Conservation (phyloP, 92 coral and sea anemone genomes). For the Palythoa grandiflora region DNA sequence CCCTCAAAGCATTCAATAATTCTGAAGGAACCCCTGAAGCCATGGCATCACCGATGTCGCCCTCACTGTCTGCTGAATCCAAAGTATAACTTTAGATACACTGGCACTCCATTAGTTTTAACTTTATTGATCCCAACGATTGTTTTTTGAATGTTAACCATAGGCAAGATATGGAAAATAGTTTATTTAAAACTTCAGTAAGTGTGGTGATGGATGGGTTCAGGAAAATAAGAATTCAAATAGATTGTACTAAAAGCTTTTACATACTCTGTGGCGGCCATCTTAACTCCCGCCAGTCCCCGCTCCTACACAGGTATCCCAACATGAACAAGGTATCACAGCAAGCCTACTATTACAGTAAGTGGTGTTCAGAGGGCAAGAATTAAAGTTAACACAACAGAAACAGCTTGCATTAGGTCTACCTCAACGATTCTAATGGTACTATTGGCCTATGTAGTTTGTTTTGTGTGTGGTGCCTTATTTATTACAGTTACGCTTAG, state of each 20-base stretch:
- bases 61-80: not conserved
- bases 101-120: not conserved
- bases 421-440: not conserved
- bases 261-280: no score
- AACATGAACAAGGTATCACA: no score
- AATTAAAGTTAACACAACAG: not conserved
- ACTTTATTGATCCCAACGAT: not conserved
- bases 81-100: not conserved
- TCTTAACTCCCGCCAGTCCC: no score
- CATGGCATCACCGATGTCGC: not conserved
- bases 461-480: not conserved
- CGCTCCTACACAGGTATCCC: no score
- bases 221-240: no score
- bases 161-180: not conserved
- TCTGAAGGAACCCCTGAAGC: not conserved
- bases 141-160: not conserved
- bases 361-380: not conserved
- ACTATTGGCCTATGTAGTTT: not conserved
- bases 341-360: not conserved
- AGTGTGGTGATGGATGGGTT: no score
- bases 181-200: no score
- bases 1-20: constrained; percentile 4
- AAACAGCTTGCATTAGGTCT: not conserved
- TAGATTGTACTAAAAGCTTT: no score
- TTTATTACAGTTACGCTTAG: not conserved